phyloP scores from a whole-genome alignment of 2,888 invertebrate species.

The Drosophila subsilvestris region DNA sequence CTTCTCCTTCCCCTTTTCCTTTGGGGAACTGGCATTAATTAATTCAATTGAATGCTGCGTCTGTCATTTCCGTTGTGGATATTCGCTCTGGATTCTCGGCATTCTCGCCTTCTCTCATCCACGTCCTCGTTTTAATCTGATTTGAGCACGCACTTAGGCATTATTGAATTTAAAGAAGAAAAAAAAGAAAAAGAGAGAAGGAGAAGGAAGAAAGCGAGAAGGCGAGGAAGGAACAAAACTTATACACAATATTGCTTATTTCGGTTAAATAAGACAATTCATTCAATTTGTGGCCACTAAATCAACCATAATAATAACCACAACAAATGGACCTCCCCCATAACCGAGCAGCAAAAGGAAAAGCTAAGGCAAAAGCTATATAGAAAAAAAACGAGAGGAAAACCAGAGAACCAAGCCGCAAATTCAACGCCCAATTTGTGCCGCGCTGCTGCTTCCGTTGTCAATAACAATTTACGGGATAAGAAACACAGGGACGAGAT shows the following conservation, averaged over 20 bases:
- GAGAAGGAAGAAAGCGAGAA: not conserved
- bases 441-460: constrained; percentile 79
- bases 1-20: not conserved
- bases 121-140: constrained; percentile 61
- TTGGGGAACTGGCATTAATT: constrained; percentile 62
- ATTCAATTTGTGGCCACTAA: constrained; percentile 79
- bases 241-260: constrained; percentile 66
- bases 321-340: constrained; percentile 66
- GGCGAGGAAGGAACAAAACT: constrained; percentile 14
- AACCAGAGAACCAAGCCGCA: constrained; percentile 69
- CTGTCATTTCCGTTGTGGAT: constrained; percentile 62
- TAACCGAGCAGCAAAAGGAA: constrained; percentile 25
- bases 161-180: constrained; percentile 73
- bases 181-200: not conserved
- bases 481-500: constrained; percentile 43
- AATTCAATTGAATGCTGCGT: constrained; percentile 68
- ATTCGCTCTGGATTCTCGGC: constrained; percentile 21
- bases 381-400: constrained; percentile 14
- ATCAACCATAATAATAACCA: constrained; percentile 79
- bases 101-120: not conserved
- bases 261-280: constrained; percentile 78
- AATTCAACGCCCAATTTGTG: constrained; percentile 79
- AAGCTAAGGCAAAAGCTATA: constrained; percentile 25
- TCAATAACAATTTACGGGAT: constrained; percentile 79
- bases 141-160: constrained; percentile 69